A percentile compares a stretch with the other conserved stretches of the same genome.
Conservation (phyloP, 2,888 invertebrate species). For the Acrobasis consociella region DNA sequence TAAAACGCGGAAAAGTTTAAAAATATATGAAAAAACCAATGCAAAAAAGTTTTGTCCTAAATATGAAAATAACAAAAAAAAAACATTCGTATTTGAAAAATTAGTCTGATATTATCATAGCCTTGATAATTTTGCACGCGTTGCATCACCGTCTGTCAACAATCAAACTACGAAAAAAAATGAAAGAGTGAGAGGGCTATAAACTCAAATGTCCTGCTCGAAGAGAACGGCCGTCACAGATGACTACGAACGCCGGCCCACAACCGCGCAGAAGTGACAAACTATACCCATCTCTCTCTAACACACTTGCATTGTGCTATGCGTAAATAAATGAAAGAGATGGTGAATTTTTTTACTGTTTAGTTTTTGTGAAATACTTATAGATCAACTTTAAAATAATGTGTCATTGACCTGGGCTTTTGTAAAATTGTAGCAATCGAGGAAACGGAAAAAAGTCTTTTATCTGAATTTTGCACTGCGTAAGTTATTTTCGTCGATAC, state of each 20-base stretch:
- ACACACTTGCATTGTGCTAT: constrained; percentile 32
- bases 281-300: constrained; percentile 55
- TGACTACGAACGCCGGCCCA: constrained; percentile 74
- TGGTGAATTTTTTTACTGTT: constrained; percentile 56
- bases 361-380: constrained; percentile 74
- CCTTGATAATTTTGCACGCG: constrained; percentile 54
- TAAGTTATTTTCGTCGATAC: not conserved
- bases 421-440: constrained; percentile 45
- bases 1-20: not conserved
- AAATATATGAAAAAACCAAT: not conserved
- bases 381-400: constrained; percentile 76
- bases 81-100: constrained; percentile 41
- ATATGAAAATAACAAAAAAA: constrained; percentile 10
- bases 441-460: constrained; percentile 21
- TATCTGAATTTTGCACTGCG: not conserved
- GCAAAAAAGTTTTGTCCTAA: not conserved
- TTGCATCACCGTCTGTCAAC: constrained; percentile 65
- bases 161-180: constrained; percentile 52
- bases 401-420: constrained; percentile 68
- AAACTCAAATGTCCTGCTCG: constrained; percentile 62
- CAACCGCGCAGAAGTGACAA: constrained; percentile 46
- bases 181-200: constrained; percentile 58
- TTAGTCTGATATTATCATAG: constrained; percentile 47
- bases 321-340: constrained; percentile 46
- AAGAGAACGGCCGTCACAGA: constrained; percentile 73